Evolutionary conservation across 2,888 invertebrate genomes (phyloP), one percentile per base, ranked within the genome.

Genomic region (Macrophya alboannulata): DNA sequence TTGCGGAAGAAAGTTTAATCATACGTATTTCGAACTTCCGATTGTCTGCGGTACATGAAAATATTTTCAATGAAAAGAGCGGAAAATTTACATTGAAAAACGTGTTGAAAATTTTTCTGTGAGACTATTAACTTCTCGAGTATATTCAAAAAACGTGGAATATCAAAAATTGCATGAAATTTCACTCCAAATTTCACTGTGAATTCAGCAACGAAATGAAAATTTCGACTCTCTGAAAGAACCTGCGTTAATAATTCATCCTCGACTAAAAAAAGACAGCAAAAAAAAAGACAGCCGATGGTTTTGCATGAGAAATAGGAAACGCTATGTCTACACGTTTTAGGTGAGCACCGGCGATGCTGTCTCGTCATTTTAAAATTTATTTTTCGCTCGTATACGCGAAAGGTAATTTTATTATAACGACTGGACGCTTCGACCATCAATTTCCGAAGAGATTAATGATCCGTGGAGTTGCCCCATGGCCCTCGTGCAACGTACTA

Each of bases 381-480:
- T 43, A 74, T 74, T 74, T 45, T 21, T 31, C n/a, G 45, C 68
- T 68, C 37, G 68, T 68, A 37, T 31, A 31, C 31, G 31, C 37
- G 15, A 17, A 68, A 37, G 45, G 72, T 21, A 74, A 74, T 74
- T 74, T 74, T 45, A 74, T 68, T 68, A 37, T 17, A 68, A 25
- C 45, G n/a, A 43, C 45, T 37, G 31, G 17, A 68, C 68, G 37
- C 37, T 37, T 37, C 77, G 55, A 17, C 37, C 43, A 17, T 51
- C 51, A 37, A 51, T 77, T 55, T 12, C 17, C 51, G 37, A n/a
- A 37, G 37, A 43, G 77, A 77, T 77, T 77, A 51, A 77, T 77
- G 77, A 77, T 77, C 55, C 55, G 55, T 55, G 31, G 77, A 77
- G 51, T 4, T 55, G 55, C 55, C 40, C 55, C 51, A 55, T 55